A percentile compares a stretch with the other conserved stretches of the same genome.
These are phyloP conservation scores for Stenodera caucasica DNA, from an alignment of 2,888 invertebrate genomes.

Conservation along the genomic window DNA sequence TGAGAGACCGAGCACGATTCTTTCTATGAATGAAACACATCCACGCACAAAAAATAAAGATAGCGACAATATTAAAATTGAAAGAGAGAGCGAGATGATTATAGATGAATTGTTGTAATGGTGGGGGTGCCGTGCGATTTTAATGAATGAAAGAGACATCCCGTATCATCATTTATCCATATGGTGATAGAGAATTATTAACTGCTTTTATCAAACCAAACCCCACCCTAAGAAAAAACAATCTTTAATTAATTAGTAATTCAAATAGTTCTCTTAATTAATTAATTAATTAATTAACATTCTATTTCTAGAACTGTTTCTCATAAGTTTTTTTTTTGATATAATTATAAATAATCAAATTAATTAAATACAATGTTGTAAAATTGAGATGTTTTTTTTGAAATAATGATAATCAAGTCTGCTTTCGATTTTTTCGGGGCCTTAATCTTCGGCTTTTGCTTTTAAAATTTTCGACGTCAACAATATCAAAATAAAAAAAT, in stretches of 20 bases:
- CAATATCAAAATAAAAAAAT: too few relatives aligned
- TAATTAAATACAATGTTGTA: background rate
- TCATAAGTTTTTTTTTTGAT: background rate
- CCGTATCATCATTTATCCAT: background rate
- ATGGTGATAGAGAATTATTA: background rate
- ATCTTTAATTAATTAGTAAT: too few relatives aligned
- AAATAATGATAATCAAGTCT: too few relatives aligned
- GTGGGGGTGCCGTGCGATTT: constrained; percentile 2
- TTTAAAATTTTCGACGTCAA: constrained; percentile 4
- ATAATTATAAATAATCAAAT: background rate
- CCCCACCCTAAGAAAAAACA: too few relatives aligned
- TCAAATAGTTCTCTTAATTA: too few relatives aligned
- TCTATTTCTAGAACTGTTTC: background rate
- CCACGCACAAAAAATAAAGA: background rate
- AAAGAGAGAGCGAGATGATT: background rate
- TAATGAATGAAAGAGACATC: constrained; percentile 9
- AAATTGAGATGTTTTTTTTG: too few relatives aligned
- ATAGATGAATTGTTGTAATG: background rate
- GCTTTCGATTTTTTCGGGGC: too few relatives aligned
- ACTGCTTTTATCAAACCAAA: background rate
- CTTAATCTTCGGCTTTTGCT: too few relatives aligned
- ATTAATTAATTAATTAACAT: too few relatives aligned
- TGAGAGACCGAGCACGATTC: too few relatives aligned
- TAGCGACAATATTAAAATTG: background rate
- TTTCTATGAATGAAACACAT: background rate